Base-by-base conservation (phyloP, 2,888 invertebrate species). In the Hydroisotoma schaefferi region DNA sequence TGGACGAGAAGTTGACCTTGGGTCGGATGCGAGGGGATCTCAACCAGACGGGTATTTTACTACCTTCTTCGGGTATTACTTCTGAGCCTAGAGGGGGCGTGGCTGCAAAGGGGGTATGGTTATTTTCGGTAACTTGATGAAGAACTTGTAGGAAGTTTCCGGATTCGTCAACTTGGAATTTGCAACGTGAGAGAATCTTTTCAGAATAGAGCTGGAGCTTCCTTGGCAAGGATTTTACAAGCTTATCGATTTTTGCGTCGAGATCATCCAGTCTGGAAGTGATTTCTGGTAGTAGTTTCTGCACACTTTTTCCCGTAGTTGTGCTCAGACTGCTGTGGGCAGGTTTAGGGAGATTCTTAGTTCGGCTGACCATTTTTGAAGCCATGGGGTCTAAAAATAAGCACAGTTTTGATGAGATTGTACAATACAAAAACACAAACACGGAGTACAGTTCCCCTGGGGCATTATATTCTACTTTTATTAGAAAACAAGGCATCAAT, bases 181-280 rank as follows among this genome's bases (percentile, higher is more conserved):
- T 52, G n/a, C 52, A 52, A 15, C 37, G n/a, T 20, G 52, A 52
- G 18, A 52, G 33, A 23, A 20, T 37, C 37, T 52, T 20, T n/a
- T 33, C 20, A 22, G 37, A 52, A 22, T 22, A 37, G 3, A 25
- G 33, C 12, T 52, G 18, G 4, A 52, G 8, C 23, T 37, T 33
- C 15, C 22, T 2, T 20, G 52, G 37, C 5, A 52, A n/a, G 3
- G 33, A 37, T 27, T 29, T 5, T 5, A 20, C n/a, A 20, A 52
- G n/a, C n/a, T 33, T 6, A 20, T 37, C 18, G 37, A 52, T 37
- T 10, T 20, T 3, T 52, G 15, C 23, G 8, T 52, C 52, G 20
- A 52, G 26, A 5, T 33, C 12, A 18, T 29, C 37, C 37, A 52
- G 22, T 18, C 52, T 27, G 18, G 15, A 22, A 20, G 20, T 25